phyloP scores from a whole-genome alignment of 1,140 invertebrate genomes.

The Ips typographus region DNA sequence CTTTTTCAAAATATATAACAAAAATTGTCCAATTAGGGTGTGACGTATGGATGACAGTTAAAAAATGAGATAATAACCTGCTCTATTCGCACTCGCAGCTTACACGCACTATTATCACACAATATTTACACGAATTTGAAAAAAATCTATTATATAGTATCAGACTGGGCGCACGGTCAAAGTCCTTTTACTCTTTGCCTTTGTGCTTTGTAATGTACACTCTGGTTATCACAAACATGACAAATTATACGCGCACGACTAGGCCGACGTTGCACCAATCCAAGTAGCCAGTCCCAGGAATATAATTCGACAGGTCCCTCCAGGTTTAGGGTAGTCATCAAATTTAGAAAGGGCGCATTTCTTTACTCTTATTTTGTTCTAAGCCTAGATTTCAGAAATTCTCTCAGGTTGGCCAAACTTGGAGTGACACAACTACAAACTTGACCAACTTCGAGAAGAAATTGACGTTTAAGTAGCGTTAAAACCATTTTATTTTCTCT shows the following conservation, averaged over 20 bases:
- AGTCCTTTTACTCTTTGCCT: constrained; percentile 38
- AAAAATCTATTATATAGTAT: constrained; percentile 23
- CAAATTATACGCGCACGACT: constrained; percentile 38
- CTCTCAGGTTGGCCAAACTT: constrained; percentile 4
- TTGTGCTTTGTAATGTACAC: constrained; percentile 28
- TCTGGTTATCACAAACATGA: constrained; percentile 38
- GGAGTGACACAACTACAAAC: constrained; percentile 8
- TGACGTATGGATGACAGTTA: background rate
- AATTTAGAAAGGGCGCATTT: too few relatives aligned
- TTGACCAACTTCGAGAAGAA: constrained; percentile 6
- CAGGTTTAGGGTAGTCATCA: too few relatives aligned
- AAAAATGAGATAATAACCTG: background rate
- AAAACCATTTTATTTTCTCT: constrained; percentile 15
- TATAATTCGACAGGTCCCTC: constrained; percentile 34
- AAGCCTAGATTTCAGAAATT: too few relatives aligned
- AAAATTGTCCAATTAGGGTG: constrained; percentile 1
- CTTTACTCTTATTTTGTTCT: too few relatives aligned
- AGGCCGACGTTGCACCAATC: too few relatives aligned
- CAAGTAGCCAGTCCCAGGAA: constrained; percentile 27
- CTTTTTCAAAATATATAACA: background rate
- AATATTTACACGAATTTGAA: constrained; percentile 46
- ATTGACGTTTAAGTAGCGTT: constrained; percentile 17
- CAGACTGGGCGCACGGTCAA: constrained; percentile 31
- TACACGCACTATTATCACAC: constrained; percentile 35
- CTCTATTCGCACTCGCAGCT: constrained; percentile 24